A percentile compares a stretch with the other conserved stretches of the same genome.
phyloP scores from a whole-genome alignment of 2,113 vertebrate genomes.

The Corythoichthys haematopterus region DNA sequence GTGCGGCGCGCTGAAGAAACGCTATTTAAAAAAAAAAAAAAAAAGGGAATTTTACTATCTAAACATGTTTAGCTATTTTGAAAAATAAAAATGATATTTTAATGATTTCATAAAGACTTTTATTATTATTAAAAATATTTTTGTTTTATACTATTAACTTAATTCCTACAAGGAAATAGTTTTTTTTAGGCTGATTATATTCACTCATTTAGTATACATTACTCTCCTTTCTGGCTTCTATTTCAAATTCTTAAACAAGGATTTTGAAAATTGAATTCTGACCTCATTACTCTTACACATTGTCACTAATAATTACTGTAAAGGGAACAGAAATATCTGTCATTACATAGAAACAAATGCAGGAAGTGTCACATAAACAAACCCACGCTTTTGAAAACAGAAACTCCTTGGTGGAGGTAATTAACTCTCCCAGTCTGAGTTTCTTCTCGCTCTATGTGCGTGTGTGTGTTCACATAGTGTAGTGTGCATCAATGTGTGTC shows the following conservation, averaged over 20 bases:
- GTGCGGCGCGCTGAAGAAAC: no score
- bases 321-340: not conserved
- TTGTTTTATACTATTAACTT: no score
- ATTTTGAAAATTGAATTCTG: not conserved
- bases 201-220: not conserved
- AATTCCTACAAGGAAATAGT: no score
- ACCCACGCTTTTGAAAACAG: conserved; percentile 3
- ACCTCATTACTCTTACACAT: not conserved
- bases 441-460: conserved; percentile 1
- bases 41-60: no score
- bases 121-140: no score
- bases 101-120: no score
- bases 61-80: no score
- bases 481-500: conserved; percentile 24
- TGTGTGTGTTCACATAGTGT: not conserved
- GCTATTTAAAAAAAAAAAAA: no score
- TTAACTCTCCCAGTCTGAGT: conserved; percentile 32
- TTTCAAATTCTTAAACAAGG: not conserved
- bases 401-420: conserved; percentile 17
- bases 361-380: conserved; percentile 7
- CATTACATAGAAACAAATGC: not conserved
- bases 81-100: no score
- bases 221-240: not conserved
- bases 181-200: not conserved
- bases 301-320: not conserved